These are phyloP conservation scores for Mastigias papua DNA, from an alignment of 30 jellyfish, hydroid and myxozoan genomes.

Conservation along the genomic window DNA sequence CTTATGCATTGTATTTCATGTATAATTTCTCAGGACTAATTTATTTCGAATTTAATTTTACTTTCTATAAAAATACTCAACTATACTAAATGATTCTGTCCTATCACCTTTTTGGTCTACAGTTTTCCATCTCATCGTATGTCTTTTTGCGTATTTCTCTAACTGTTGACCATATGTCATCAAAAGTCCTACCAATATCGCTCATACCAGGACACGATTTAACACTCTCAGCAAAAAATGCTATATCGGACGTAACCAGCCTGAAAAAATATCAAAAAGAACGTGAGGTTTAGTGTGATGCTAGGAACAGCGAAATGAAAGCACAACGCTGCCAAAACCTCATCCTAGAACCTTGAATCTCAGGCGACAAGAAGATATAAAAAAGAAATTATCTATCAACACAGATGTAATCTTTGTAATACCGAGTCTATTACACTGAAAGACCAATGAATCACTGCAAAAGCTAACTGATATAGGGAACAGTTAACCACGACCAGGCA, in stretches of 20 bases:
- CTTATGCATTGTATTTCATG: no score
- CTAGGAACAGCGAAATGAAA: not conserved
- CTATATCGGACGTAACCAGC: conserved; percentile 93
- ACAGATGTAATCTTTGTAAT: no score
- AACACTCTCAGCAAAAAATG: conserved; percentile 86
- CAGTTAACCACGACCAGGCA: no score
- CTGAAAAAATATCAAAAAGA: conserved; percentile 26
- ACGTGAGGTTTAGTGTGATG: not conserved
- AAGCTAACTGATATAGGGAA: no score
- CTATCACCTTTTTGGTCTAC: conserved; percentile 54
- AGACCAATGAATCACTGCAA: no score
- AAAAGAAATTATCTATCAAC: no score
- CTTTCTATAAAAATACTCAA: not conserved
- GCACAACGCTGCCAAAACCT: no score
- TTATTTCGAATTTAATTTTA: no score
- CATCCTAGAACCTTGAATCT: no score
- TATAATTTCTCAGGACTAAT: no score
- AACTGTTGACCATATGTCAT: conserved; percentile 88
- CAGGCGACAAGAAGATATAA: no score
- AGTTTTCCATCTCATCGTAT: conserved; percentile 29
- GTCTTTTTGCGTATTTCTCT: conserved; percentile 78
- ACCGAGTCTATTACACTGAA: no score
- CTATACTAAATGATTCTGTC: not conserved
- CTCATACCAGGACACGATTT: conserved; percentile 81
- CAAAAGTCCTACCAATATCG: conserved; percentile 73